Conservation (phyloP, 2,113 vertebrate species). For the Rostratula benghalensis region DNA sequence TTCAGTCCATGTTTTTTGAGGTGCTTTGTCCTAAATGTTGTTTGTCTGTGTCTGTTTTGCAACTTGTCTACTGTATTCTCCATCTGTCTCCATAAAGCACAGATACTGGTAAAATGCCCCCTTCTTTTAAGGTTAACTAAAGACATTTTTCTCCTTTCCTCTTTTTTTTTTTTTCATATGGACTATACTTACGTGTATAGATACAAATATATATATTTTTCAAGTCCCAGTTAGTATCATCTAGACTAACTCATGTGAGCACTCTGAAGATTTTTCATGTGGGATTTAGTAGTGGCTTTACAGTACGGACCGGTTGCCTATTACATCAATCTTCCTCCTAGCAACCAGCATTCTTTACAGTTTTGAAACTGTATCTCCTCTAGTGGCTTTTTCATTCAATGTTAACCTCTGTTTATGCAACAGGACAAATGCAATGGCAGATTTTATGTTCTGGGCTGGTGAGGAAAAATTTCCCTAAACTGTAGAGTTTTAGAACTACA, state of each 20-base stretch:
- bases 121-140: slow-evolving; percentile 60
- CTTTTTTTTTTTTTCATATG: slow-evolving; percentile 36
- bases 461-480: slow-evolving; percentile 44
- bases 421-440: slow-evolving; percentile 50
- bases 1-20: slow-evolving; percentile 66
- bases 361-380: slow-evolving; percentile 33
- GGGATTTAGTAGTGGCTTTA: slow-evolving; percentile 41
- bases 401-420: slow-evolving; percentile 59
- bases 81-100: slow-evolving; percentile 75
- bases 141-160: slow-evolving; percentile 49
- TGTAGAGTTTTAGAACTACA: slow-evolving; percentile 15
- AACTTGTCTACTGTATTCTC: slow-evolving; percentile 70
- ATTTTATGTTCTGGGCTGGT: slow-evolving; percentile 60
- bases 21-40: slow-evolving; percentile 76
- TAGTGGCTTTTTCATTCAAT: slow-evolving; percentile 53
- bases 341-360: slow-evolving; percentile 60
- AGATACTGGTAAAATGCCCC: slow-evolving; percentile 66
- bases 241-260: slow-evolving; percentile 39
- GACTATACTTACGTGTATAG: slow-evolving; percentile 29
- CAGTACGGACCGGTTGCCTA: slow-evolving; percentile 26
- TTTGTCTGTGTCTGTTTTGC: slow-evolving; percentile 75
- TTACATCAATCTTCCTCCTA: slow-evolving; percentile 54
- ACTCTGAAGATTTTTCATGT: slow-evolving; percentile 57
- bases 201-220: slow-evolving; percentile 52
- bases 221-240: slow-evolving; percentile 55